A percentile compares a stretch with the other conserved stretches of the same genome.
Evolutionary conservation across 2,888 invertebrate genomes (phyloP).

Genomic region (Hoplodrina ambigua): DNA sequence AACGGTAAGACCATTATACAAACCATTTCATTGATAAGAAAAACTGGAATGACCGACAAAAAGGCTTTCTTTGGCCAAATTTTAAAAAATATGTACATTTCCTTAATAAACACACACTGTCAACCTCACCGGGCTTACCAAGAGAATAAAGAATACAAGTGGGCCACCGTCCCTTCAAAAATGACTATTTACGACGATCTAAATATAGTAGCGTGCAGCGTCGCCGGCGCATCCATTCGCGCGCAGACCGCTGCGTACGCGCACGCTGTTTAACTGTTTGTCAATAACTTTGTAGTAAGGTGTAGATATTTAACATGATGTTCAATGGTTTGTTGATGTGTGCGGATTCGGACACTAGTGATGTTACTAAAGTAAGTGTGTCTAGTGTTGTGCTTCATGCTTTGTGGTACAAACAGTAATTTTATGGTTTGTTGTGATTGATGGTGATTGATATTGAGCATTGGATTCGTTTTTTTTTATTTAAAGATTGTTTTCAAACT

Average conservation of each 20-base stretch:
- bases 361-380: constrained; percentile 81
- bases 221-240: constrained; percentile 57
- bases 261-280: constrained; percentile 47
- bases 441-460: not conserved
- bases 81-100: not conserved
- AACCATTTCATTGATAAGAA: too few species aligned
- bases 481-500: not conserved
- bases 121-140: constrained; percentile 31
- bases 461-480: constrained; percentile 10
- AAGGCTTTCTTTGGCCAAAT: too few species aligned
- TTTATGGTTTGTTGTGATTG: constrained; percentile 21
- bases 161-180: constrained; percentile 68
- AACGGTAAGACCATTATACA: too few species aligned
- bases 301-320: constrained; percentile 77
- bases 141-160: constrained; percentile 66
- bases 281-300: constrained; percentile 57
- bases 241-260: constrained; percentile 45
- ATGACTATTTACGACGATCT: constrained; percentile 67
- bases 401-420: constrained; percentile 1
- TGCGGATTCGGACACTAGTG: constrained; percentile 85
- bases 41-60: too few species aligned
- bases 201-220: constrained; percentile 61
- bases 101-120: constrained; percentile 53
- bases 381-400: constrained; percentile 24
- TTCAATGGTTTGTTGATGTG: constrained; percentile 84